A percentile compares a stretch with the other conserved stretches of the same genome.
Conservation (phyloP, 2,797 vertebrate species). For the Pachyuromys duprasi region DNA sequence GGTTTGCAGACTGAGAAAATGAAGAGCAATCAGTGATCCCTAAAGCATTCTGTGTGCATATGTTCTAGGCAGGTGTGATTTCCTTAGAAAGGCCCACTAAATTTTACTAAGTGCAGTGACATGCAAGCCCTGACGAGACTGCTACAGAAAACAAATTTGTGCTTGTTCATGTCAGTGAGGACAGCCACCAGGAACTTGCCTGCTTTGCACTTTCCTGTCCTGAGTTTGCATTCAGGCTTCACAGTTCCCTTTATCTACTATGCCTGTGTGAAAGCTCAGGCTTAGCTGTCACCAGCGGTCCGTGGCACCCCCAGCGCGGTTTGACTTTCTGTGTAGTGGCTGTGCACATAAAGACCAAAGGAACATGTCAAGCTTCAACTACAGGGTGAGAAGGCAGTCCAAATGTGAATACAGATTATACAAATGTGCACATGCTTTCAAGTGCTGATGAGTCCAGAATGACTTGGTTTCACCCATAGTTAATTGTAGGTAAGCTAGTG, state of each 20-base stretch:
- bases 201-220: background rate
- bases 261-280: background rate
- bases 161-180: too few relatives aligned
- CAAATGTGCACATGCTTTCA: too few relatives aligned
- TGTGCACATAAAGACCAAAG: background rate
- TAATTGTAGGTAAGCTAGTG: background rate
- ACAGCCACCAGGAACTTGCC: background rate
- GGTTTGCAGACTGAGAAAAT: constrained; percentile 65
- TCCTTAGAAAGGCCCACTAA: background rate
- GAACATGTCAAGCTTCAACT: background rate
- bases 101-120: background rate
- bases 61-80: background rate
- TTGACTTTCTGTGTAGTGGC: background rate
- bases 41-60: background rate
- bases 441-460: too few relatives aligned
- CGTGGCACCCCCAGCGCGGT: too few relatives aligned
- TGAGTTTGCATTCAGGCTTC: background rate
- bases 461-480: background rate
- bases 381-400: background rate
- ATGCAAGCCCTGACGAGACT: background rate
- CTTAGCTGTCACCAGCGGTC: background rate
- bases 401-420: background rate
- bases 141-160: background rate
- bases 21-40: constrained; percentile 68
- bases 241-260: background rate